Conservation (phyloP, 2,113 vertebrate genomes). For the Micronycteris hirsuta region DNA sequence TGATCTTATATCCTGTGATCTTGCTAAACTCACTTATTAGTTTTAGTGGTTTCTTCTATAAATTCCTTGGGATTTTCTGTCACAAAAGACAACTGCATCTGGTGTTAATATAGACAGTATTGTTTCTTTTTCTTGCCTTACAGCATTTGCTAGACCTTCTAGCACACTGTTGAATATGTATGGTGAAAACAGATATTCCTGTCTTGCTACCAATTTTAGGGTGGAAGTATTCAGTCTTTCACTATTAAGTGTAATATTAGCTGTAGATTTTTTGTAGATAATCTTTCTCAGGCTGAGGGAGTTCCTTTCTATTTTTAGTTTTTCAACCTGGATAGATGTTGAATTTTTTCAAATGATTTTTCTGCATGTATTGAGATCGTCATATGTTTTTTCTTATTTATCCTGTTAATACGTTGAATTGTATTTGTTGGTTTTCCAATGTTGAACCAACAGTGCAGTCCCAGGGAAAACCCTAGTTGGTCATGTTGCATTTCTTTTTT, state of each 20-base stretch:
- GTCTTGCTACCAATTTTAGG: background rate
- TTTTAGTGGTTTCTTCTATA: background rate
- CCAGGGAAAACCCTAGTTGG: background rate
- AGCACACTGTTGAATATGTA: background rate
- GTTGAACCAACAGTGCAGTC: background rate
- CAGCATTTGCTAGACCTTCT: background rate
- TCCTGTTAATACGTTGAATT: background rate
- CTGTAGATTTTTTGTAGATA: background rate
- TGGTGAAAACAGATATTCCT: background rate
- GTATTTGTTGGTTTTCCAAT: background rate
- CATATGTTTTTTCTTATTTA: background rate
- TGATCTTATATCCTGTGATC: background rate
- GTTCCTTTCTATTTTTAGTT: background rate
- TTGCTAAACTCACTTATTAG: background rate
- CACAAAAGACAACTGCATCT: background rate
- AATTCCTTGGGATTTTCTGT: background rate
- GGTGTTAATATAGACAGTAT: background rate
- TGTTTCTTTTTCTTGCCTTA: background rate
- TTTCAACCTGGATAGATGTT: background rate
- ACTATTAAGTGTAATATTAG: background rate
- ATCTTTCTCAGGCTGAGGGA: background rate
- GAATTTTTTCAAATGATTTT: background rate
- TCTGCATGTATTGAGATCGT: background rate
- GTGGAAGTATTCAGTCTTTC: background rate
- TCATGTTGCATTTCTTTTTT: background rate